Conservation (phyloP, 37 sponge, comb jelly and placozoan genomes). For the Ianthella basta region DNA sequence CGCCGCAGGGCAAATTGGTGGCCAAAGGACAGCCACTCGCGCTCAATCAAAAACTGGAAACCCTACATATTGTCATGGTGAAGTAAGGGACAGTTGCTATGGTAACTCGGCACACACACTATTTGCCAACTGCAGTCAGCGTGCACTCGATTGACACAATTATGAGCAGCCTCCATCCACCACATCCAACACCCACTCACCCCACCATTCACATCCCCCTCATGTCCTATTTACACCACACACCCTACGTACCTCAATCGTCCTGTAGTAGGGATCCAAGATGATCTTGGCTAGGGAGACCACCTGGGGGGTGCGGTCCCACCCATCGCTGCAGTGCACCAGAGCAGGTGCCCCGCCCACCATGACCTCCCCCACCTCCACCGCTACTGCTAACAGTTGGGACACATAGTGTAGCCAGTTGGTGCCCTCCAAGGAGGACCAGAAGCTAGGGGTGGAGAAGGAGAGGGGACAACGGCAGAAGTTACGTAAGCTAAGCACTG, state of each 20-base stretch:
- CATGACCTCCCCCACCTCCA: constrained; percentile 71
- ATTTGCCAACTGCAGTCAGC: neutral
- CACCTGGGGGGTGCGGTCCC: constrained; percentile 93
- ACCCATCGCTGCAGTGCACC: constrained; percentile 96
- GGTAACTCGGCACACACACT: neutral
- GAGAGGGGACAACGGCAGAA: neutral
- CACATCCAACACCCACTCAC: neutral
- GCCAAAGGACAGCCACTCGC: constrained; percentile 92
- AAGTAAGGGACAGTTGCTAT: neutral
- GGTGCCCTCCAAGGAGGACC: constrained; percentile 82
- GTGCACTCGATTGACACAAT: neutral
- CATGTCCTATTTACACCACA: neutral
- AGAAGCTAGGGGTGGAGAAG: constrained; percentile 46
- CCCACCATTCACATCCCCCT: neutral
- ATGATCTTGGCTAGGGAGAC: constrained; percentile 84
- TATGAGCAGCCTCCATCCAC: neutral
- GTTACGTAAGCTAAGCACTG: neutral
- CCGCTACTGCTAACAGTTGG: constrained; percentile 71
- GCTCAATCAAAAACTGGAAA: constrained; percentile 79
- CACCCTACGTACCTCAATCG: constrained; percentile 76
- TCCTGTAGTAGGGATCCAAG: constrained; percentile 90
- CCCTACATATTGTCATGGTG: constrained; percentile 52
- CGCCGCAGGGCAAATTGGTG: constrained; percentile 89
- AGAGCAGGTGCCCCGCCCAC: constrained; percentile 65
- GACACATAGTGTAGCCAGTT: constrained; percentile 88